Conservation (phyloP, 2,113 vertebrate genomes). For the Ageneiosus marmoratus region DNA sequence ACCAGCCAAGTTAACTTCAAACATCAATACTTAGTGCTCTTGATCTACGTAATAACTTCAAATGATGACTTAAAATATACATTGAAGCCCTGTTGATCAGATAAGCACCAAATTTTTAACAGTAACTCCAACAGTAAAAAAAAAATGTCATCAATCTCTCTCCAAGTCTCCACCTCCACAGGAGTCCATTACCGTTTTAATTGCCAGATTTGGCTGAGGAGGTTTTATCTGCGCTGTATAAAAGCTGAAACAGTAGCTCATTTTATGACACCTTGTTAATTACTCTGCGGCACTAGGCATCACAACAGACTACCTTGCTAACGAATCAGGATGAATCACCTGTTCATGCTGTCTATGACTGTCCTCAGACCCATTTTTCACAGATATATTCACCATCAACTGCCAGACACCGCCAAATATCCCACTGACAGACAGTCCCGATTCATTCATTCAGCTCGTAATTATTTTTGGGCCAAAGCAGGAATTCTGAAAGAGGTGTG, state of each 20-base stretch:
- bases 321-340: constrained; percentile 44
- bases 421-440: constrained; percentile 23
- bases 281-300: constrained; percentile 45
- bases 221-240: constrained; percentile 45
- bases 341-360: constrained; percentile 32
- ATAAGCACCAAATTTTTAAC: constrained; percentile 26
- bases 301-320: constrained; percentile 14
- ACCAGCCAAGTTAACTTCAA: constrained; percentile 1
- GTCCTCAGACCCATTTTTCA: constrained; percentile 31
- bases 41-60: not conserved
- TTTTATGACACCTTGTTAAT: constrained; percentile 54
- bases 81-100: not conserved
- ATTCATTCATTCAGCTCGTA: constrained; percentile 35
- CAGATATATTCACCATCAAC: constrained; percentile 38
- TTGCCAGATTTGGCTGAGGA: constrained; percentile 71
- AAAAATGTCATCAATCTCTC: constrained; percentile 27
- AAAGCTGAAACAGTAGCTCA: constrained; percentile 53
- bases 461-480: constrained; percentile 15
- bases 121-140: constrained; percentile 33
- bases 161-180: constrained; percentile 61
- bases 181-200: constrained; percentile 78
- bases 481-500: constrained; percentile 17
- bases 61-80: not conserved
- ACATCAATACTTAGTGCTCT: not conserved
- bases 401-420: constrained; percentile 21